Percentiles rank a stretch among this genome's conserved stretches.
Evolutionary conservation across 1,140 invertebrate genomes (phyloP).

Genomic region (Tetramorium simillimum): DNA sequence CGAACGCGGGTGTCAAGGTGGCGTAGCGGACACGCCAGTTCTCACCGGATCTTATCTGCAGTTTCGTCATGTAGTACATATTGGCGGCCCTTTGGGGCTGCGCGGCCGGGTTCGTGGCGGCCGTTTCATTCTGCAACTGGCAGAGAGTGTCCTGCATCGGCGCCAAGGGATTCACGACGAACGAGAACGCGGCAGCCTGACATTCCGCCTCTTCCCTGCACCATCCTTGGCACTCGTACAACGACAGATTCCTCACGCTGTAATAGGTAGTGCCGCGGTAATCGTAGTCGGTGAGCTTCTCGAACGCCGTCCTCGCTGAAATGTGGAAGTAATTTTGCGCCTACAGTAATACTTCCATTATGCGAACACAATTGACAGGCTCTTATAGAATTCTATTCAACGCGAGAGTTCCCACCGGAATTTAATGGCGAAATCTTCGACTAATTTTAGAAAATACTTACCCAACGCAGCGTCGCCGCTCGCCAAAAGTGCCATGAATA

Average conservation of each 20-base stretch:
- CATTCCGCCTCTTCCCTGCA: slow-evolving; percentile 96
- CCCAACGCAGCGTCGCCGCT: slow-evolving; percentile 78
- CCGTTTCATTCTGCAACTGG: slow-evolving; percentile 96
- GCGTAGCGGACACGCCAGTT: background rate
- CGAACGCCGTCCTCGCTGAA: slow-evolving; percentile 94
- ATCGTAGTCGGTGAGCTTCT: slow-evolving; percentile 96
- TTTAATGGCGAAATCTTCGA: background rate
- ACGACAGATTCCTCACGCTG: slow-evolving; percentile 95
- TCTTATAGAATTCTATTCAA: background rate
- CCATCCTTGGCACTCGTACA: slow-evolving; percentile 98
- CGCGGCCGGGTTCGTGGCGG: slow-evolving; percentile 94
- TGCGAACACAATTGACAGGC: background rate
- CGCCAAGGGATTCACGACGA: slow-evolving; percentile 95
- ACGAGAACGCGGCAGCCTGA: slow-evolving; percentile 95
- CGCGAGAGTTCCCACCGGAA: background rate
- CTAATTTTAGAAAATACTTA: slow-evolving; percentile 72
- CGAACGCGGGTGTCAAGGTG: background rate
- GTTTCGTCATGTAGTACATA: slow-evolving; percentile 98
- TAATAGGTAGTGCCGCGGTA: slow-evolving; percentile 96
- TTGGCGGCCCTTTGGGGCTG: slow-evolving; percentile 93
- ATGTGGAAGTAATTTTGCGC: slow-evolving; percentile 52
- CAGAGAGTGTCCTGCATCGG: slow-evolving; percentile 97
- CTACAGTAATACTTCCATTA: background rate
- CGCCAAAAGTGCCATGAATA: slow-evolving; percentile 75
- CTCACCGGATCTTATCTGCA: slow-evolving; percentile 93